Base-by-base conservation (phyloP, 1,140 invertebrate genomes). In the Cydia pomonella region DNA sequence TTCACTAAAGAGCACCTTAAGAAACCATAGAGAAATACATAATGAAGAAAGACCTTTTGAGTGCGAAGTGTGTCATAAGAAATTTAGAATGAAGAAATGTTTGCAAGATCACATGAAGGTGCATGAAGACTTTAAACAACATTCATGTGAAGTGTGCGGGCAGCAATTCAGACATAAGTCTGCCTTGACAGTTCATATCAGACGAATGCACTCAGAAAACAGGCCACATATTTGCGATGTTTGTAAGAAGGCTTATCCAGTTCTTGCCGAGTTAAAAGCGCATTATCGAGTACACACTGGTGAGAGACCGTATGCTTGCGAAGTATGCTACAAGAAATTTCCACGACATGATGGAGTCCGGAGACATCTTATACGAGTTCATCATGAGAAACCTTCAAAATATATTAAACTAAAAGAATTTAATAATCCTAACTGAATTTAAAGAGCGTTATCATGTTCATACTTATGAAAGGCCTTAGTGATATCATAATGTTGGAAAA, bases 351-450 rank as follows among this genome's bases (percentile, higher is more conserved):
- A 59, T 23, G 53, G 53, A 5, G 53, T 59, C 16, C 16, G 21
- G 0, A 59, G 21, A 59, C 53, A 59, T 59, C 53, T 59, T 59
- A 59, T 59, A 59, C 18, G 53, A 23, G 53, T 59, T 10, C 53
- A 59, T n/a, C 7, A 59, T 23, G 53, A 59, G n/a, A 59, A 59
- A 59, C 53, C 53, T 10, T 59, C 53, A 2, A 59, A 23, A 23
- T 59, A 23, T 23, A 59, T 59, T 59, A 59, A 59, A 59, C 12
- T 59, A 7, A 59, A 59, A 59, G 53, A 59, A 23, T 59, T 59
- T 59, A 59, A 59, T 59, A 59, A 59, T 59, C 53, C 53, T 59
- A 23, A 59, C 53, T 59, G 21, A 59, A 53, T 44, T 44, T 16
- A 16, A 44, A 44, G 41, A 44, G 7, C 41, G 16, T 13, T 16